These are phyloP conservation scores for Scomber japonicus DNA, from an alignment of 2,113 vertebrate species.

Conservation along the genomic window DNA sequence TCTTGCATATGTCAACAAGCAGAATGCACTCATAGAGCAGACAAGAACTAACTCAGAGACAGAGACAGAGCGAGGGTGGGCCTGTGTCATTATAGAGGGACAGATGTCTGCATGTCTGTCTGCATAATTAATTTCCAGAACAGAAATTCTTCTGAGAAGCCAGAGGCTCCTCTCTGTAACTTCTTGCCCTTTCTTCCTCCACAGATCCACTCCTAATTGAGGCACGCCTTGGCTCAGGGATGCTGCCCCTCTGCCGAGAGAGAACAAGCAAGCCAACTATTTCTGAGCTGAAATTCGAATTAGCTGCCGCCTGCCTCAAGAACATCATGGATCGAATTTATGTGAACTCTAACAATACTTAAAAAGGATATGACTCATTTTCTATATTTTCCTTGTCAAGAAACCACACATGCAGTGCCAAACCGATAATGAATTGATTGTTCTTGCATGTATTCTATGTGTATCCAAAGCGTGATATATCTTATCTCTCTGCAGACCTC, in stretches of 20 bases:
- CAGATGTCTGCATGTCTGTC: constrained; percentile 48
- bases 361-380: too few species aligned
- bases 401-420: too few species aligned
- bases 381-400: too few species aligned
- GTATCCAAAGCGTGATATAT: too few species aligned
- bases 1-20: constrained; percentile 21
- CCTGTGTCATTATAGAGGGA: constrained; percentile 13
- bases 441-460: too few species aligned
- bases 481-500: too few species aligned
- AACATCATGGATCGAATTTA: constrained; percentile 24
- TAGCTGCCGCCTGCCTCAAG: constrained; percentile 18
- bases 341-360: background rate
- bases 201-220: constrained; percentile 56
- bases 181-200: constrained; percentile 22
- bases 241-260: constrained; percentile 33
- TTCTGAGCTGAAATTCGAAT: constrained; percentile 53
- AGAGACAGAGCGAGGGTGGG: constrained; percentile 10
- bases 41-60: background rate
- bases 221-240: constrained; percentile 54
- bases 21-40: constrained; percentile 11
- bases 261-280: constrained; percentile 29
- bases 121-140: constrained; percentile 63
- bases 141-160: constrained; percentile 20
- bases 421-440: too few species aligned
- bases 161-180: constrained; percentile 21